A percentile compares a stretch with the other conserved stretches of the same genome.
phyloP scores from a whole-genome alignment of 30 jellyfish, hydroid and myxozoan genomes.

The Sanderia malayensis region DNA sequence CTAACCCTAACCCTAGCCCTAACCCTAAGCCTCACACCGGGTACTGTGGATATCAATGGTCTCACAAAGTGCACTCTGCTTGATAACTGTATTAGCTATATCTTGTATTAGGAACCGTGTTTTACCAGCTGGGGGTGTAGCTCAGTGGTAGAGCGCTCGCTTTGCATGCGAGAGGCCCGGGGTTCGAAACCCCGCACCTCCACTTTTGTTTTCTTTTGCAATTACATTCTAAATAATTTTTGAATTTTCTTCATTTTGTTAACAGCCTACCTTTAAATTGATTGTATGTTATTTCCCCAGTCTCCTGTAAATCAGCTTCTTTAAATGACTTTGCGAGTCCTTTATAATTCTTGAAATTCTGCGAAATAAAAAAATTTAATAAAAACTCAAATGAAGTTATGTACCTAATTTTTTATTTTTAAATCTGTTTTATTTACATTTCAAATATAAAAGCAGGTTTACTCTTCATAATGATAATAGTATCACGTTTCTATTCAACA shows the following conservation, averaged over 20 bases:
- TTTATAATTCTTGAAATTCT: not conserved
- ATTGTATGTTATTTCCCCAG: not conserved
- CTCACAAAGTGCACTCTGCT: too few relatives aligned
- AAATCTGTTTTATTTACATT: too few relatives aligned
- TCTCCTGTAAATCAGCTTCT: not conserved
- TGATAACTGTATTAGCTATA: not conserved
- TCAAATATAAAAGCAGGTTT: not conserved
- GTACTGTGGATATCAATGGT: too few relatives aligned
- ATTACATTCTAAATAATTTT: not conserved
- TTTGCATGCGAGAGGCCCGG: conserved; percentile 82
- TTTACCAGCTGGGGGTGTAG: conserved; percentile 41
- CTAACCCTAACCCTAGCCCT: too few relatives aligned
- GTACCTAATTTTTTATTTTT: too few relatives aligned
- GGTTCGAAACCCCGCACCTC: conserved; percentile 88
- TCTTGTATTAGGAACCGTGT: not conserved
- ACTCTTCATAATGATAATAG: not conserved
- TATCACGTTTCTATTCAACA: not conserved
- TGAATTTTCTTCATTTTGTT: not conserved
- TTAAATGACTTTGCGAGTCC: not conserved
- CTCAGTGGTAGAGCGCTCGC: conserved; percentile 86
- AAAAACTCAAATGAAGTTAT: too few relatives aligned
- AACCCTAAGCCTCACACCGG: too few relatives aligned
- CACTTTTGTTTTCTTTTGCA: conserved; percentile 11
- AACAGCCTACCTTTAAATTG: not conserved
- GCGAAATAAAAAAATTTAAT: not conserved